Evolutionary conservation across 2,797 vertebrate genomes (phyloP).

Genomic region (Avahi laniger): DNA sequence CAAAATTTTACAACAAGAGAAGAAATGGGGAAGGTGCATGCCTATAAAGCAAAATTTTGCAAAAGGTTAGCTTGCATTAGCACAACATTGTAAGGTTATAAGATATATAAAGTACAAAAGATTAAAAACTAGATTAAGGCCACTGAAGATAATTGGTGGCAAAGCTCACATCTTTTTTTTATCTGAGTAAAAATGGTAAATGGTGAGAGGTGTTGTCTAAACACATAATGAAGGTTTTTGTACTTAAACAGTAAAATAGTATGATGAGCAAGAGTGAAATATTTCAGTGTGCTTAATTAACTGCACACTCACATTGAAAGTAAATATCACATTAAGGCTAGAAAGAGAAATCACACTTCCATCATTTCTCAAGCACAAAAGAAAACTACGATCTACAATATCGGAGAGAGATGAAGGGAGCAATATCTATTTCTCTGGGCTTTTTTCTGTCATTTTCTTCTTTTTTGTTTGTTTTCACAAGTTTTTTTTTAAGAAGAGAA

Average conservation of each 20-base stretch:
- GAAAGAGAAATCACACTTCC: neutral
- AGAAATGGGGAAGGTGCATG: neutral
- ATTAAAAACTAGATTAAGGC: neutral
- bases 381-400: neutral
- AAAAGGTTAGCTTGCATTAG: neutral
- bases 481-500: neutral
- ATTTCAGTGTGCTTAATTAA: neutral
- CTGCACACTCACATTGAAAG: neutral
- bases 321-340: slow-evolving; percentile 10
- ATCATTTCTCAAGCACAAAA: neutral
- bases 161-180: neutral
- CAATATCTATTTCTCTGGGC: neutral
- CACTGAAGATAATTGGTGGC: neutral
- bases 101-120: neutral
- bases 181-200: neutral
- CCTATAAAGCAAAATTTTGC: neutral
- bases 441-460: neutral
- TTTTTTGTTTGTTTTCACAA: neutral
- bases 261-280: neutral
- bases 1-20: neutral
- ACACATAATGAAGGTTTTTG: neutral
- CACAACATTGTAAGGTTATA: neutral
- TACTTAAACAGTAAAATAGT: neutral
- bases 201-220: neutral
- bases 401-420: neutral